Evolutionary conservation across 2,888 invertebrate species (phyloP).

Genomic region (Agapostemon virescens): DNA sequence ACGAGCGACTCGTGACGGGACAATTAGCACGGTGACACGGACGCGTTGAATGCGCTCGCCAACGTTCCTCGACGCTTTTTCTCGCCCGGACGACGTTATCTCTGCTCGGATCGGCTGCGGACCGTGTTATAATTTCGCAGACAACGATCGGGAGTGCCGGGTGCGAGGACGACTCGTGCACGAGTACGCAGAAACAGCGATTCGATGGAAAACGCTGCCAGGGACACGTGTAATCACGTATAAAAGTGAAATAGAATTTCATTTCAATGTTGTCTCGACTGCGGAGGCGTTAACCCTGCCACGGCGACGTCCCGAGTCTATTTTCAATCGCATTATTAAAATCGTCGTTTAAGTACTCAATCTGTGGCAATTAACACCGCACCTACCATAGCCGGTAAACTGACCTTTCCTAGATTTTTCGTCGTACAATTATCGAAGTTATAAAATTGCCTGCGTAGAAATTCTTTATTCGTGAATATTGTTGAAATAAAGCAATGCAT

Average conservation of each 20-base stretch:
- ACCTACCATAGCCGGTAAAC: too few relatives aligned
- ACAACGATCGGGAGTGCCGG: conserved; percentile 4
- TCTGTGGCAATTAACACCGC: too few relatives aligned
- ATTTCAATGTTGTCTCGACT: conserved; percentile 50
- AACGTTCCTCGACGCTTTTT: conserved; percentile 5
- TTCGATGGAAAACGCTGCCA: background rate
- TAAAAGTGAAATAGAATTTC: conserved; percentile 62
- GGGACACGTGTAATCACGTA: conserved; percentile 17
- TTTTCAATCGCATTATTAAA: too few relatives aligned
- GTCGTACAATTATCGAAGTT: too few relatives aligned
- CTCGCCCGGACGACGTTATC: conserved; percentile 2
- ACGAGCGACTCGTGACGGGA: conserved; percentile 12
- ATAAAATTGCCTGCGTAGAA: too few relatives aligned
- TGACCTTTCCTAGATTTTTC: too few relatives aligned
- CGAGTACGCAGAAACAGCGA: background rate
- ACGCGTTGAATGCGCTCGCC: background rate
- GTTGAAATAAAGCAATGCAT: too few relatives aligned
- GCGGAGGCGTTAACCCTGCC: background rate
- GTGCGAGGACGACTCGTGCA: background rate
- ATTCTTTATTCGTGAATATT: too few relatives aligned
- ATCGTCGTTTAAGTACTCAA: too few relatives aligned
- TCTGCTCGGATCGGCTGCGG: background rate
- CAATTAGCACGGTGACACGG: conserved; percentile 15
- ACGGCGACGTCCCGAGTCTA: too few relatives aligned
- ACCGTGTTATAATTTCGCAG: conserved; percentile 6